A percentile compares a stretch with the other conserved stretches of the same genome.
These are phyloP conservation scores for Acrocephalus arundinaceus DNA, from an alignment of 2,113 vertebrate species.

Conservation along the genomic window DNA sequence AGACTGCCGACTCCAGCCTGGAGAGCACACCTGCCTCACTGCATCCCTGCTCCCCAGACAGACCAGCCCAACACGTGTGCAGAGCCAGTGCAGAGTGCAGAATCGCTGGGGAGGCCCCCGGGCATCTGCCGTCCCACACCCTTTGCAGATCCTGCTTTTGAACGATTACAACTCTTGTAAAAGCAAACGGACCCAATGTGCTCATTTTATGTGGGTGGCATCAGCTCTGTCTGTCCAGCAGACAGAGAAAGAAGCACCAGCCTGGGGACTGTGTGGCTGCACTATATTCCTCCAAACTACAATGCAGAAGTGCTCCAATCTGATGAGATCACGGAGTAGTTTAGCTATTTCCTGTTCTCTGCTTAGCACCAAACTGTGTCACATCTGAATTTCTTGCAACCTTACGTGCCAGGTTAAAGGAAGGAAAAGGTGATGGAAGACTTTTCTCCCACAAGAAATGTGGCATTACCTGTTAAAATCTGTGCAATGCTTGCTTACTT, in stretches of 20 bases:
- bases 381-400: not conserved
- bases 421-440: not conserved
- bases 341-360: not conserved
- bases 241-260: not conserved
- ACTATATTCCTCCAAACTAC: not conserved
- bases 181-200: not conserved
- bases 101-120: rapidly evolving
- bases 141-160: not conserved
- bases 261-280: not conserved
- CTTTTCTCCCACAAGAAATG: not conserved
- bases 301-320: not conserved
- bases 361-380: not conserved
- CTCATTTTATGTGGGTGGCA: rapidly evolving
- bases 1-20: not conserved
- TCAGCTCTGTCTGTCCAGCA: not conserved
- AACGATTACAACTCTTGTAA: not conserved
- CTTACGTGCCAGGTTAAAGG: not conserved
- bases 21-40: not conserved
- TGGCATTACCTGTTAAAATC: not conserved
- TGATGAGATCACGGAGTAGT: not conserved
- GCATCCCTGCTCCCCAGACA: not conserved
- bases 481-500: not conserved
- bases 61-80: not conserved
- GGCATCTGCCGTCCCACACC: not conserved
- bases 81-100: not conserved